These are phyloP conservation scores for Raphicerus campestris DNA, from an alignment of 2,113 vertebrate species.

Conservation along the genomic window DNA sequence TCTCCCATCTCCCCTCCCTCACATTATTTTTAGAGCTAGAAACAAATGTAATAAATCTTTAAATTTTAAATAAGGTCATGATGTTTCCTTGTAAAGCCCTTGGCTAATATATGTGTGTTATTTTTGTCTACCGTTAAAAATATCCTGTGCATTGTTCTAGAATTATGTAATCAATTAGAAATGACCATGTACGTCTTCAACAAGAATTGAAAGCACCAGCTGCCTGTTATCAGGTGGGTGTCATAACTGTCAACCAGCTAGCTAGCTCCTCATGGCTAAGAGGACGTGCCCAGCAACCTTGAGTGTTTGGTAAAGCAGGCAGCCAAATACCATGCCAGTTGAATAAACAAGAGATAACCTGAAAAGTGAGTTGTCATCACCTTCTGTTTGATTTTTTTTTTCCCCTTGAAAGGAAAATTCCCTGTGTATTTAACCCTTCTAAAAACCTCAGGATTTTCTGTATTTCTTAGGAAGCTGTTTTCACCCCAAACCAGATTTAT, in stretches of 20 bases:
- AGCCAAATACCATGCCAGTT: not conserved
- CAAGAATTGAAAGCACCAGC: constrained; percentile 13
- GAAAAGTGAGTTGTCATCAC: not conserved
- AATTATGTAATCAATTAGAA: constrained; percentile 19
- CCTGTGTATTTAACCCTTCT: not conserved
- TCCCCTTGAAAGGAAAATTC: not conserved
- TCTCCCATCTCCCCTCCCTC: not conserved
- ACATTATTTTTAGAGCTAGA: not conserved
- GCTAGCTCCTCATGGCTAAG: not conserved
- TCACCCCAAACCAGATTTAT: not conserved
- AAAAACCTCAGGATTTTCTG: not conserved
- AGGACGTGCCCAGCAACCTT: not conserved
- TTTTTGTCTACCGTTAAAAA: constrained; percentile 54
- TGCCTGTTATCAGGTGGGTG: not conserved
- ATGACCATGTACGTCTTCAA: not conserved
- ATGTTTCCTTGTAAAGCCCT: not conserved
- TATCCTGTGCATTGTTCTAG: not conserved
- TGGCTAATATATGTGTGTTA: not conserved
- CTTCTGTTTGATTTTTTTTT: not conserved
- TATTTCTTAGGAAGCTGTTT: constrained; percentile 4
- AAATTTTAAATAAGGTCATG: not conserved
- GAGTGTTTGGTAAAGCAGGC: not conserved
- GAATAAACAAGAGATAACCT: not conserved
- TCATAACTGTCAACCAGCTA: not conserved
- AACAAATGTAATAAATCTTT: not conserved